A percentile compares a stretch with the other conserved stretches of the same genome.
Evolutionary conservation across 2,888 invertebrate genomes (phyloP).

Genomic region (Incurvaria masculella): DNA sequence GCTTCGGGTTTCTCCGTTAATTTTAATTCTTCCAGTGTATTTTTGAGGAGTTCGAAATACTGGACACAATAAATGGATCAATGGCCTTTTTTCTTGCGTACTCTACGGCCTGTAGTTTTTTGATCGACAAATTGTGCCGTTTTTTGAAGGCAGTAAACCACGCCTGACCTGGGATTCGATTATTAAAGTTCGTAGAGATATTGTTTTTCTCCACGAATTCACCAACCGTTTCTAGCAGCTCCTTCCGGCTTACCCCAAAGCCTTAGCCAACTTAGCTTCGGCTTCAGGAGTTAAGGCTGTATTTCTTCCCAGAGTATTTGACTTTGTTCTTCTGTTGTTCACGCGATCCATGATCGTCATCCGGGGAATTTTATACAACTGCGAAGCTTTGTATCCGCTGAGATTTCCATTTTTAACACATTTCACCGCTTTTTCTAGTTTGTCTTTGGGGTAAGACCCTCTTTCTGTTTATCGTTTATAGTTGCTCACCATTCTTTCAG

Average conservation of each 20-base stretch:
- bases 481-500: constrained; percentile 12
- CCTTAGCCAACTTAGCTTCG: constrained; percentile 21
- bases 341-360: constrained; percentile 16
- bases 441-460: constrained; percentile 9
- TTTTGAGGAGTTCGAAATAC: constrained; percentile 4
- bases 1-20: constrained; percentile 6
- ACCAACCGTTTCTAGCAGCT: constrained; percentile 21
- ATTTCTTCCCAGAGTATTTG: constrained; percentile 17
- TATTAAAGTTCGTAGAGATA: constrained; percentile 21
- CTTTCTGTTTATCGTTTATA: constrained; percentile 10
- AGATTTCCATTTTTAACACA: constrained; percentile 6
- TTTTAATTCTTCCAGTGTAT: not conserved
- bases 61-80: constrained; percentile 10
- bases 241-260: constrained; percentile 23
- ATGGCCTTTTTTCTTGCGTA: constrained; percentile 18
- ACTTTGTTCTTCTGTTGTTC: constrained; percentile 15
- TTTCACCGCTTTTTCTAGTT: not conserved
- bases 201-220: constrained; percentile 19
- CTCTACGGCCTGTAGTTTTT: constrained; percentile 27
- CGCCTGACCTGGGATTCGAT: constrained; percentile 21
- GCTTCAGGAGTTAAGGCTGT: constrained; percentile 18
- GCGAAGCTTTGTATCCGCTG: constrained; percentile 10
- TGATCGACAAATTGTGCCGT: constrained; percentile 22
- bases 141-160: constrained; percentile 23
- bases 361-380: constrained; percentile 14